These are phyloP conservation scores for Motacilla tschutschensis DNA, from an alignment of 2,113 vertebrate species.

Conservation along the genomic window DNA sequence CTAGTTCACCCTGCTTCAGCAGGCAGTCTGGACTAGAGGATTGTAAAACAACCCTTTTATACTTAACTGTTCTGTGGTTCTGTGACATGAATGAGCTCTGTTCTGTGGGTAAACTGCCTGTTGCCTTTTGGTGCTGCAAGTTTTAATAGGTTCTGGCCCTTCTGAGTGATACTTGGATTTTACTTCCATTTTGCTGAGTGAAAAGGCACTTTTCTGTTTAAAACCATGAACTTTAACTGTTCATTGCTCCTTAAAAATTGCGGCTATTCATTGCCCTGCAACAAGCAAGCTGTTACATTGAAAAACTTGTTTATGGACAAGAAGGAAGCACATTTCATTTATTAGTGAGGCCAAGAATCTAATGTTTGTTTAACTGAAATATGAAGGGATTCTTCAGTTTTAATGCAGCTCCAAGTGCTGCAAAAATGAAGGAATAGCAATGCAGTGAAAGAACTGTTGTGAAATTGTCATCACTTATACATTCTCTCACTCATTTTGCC, in stretches of 20 bases:
- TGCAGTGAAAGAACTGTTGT: not conserved
- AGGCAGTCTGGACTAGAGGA: not conserved
- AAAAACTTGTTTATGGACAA: not conserved
- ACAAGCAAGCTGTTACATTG: not conserved
- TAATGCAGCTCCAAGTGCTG: not conserved
- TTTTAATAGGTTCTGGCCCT: not conserved
- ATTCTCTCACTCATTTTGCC: not conserved
- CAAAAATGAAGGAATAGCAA: not conserved
- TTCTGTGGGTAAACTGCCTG: not conserved
- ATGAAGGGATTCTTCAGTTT: not conserved
- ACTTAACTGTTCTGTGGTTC: not conserved
- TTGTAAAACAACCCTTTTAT: rapidly evolving
- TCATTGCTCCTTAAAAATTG: not conserved
- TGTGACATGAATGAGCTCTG: not conserved
- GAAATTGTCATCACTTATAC: not conserved
- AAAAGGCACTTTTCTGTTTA: not conserved
- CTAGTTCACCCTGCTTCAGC: not conserved
- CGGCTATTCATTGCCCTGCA: not conserved
- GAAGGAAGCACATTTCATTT: not conserved
- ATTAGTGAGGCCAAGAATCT: not conserved
- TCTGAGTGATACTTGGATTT: not conserved
- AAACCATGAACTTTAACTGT: not conserved
- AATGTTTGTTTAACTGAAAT: not conserved
- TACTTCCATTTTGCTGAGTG: not conserved
- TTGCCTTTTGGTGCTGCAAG: not conserved